These are phyloP conservation scores for Zophobas atratus DNA, from an alignment of 1,140 invertebrate genomes.

Conservation along the genomic window DNA sequence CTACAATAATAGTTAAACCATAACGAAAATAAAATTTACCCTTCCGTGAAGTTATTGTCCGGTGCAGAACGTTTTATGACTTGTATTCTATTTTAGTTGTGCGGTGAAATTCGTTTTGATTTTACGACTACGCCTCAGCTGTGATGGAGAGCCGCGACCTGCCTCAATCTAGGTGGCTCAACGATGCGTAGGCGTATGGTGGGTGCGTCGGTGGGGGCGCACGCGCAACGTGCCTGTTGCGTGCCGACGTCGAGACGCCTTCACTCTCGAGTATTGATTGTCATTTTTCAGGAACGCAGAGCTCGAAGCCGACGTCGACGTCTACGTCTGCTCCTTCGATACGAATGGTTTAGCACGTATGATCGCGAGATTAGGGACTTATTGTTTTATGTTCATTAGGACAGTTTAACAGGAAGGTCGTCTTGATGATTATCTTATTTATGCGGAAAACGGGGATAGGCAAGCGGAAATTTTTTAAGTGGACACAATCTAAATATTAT, in stretches of 20 bases:
- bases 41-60: conserved; percentile 26
- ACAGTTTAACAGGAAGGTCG: background rate
- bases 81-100: conserved; percentile 28
- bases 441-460: too few species aligned
- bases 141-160: conserved; percentile 54
- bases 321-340: background rate
- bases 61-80: conserved; percentile 22
- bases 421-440: background rate
- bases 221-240: conserved; percentile 56
- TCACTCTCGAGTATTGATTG: conserved; percentile 51
- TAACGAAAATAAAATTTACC: background rate
- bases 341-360: background rate
- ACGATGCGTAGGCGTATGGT: conserved; percentile 36
- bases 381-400: background rate
- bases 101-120: conserved; percentile 40
- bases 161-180: conserved; percentile 51
- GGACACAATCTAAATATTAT: too few species aligned
- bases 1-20: background rate
- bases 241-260: conserved; percentile 60
- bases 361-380: background rate
- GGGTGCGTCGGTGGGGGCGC: conserved; percentile 48
- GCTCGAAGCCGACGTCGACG: conserved; percentile 9
- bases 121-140: conserved; percentile 50
- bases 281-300: conserved; percentile 40
- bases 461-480: too few species aligned